phyloP scores from a whole-genome alignment of 1,140 invertebrate genomes.

The Papilio polytes region DNA sequence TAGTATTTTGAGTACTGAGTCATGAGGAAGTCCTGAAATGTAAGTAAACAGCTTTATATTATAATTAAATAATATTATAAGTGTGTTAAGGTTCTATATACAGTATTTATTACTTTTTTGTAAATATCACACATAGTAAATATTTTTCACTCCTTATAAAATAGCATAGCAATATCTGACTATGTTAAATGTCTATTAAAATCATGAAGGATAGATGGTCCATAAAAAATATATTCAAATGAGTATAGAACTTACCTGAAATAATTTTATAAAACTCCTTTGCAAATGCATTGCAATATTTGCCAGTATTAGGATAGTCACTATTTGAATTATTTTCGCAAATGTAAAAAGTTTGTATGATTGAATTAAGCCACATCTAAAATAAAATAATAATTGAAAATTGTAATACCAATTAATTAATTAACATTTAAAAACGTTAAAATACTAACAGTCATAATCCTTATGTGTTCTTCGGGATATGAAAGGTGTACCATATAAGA shows the following conservation, averaged over 20 bases:
- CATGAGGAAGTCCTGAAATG: slow-evolving; percentile 62
- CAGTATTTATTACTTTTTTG: background rate
- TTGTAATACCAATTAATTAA: background rate
- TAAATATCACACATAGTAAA: background rate
- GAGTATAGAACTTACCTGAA: slow-evolving; percentile 53
- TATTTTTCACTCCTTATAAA: background rate
- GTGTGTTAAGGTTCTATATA: background rate
- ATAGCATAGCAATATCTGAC: background rate
- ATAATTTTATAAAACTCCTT: slow-evolving; percentile 70
- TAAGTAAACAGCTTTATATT: slow-evolving; percentile 29
- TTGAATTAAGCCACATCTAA: slow-evolving; percentile 65
- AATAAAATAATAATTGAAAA: slow-evolving; percentile 46
- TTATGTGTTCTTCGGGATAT: slow-evolving; percentile 67
- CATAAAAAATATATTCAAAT: background rate
- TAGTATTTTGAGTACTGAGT: slow-evolving; percentile 60
- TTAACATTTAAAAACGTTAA: slow-evolving; percentile 27
- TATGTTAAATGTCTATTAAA: background rate
- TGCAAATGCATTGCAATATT: slow-evolving; percentile 59
- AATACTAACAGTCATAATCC: slow-evolving; percentile 65
- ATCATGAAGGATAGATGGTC: background rate
- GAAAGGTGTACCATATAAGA: slow-evolving; percentile 65
- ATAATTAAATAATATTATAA: background rate
- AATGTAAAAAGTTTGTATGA: slow-evolving; percentile 63
- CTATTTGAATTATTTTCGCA: slow-evolving; percentile 58
- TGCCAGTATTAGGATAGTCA: slow-evolving; percentile 67